Evolutionary conservation across 2,113 vertebrate species (phyloP).

Genomic region (Esox niger): DNA sequence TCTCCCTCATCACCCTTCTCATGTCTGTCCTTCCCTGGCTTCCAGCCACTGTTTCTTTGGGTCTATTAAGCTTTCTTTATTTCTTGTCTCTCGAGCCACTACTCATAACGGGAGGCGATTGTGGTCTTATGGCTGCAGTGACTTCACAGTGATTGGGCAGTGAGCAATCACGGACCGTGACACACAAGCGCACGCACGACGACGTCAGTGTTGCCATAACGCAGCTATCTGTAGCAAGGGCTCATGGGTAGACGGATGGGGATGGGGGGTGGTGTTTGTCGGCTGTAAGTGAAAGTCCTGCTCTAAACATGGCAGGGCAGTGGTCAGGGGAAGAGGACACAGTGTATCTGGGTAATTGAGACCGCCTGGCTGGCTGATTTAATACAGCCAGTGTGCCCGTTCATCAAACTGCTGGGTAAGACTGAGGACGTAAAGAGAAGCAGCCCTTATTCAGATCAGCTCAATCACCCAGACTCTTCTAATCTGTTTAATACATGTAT

Average conservation of each 20-base stretch:
- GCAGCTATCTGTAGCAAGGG: conserved; percentile 22
- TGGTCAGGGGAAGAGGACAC: background rate
- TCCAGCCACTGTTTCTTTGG: conserved; percentile 9
- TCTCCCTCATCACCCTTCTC: conserved; percentile 4
- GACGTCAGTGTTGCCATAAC: conserved; percentile 45
- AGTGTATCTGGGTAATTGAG: background rate
- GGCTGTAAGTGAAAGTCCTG: conserved; percentile 41
- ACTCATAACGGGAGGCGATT: conserved; percentile 55
- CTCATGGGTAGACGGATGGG: background rate
- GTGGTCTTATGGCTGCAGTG: conserved; percentile 48
- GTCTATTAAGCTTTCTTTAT: background rate
- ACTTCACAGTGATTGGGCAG: conserved; percentile 33
- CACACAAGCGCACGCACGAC: conserved; percentile 50
- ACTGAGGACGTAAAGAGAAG: conserved; percentile 10
- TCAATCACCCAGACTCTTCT: too few relatives aligned
- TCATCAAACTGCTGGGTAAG: conserved; percentile 25
- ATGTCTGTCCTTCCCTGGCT: background rate
- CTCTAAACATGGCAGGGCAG: conserved; percentile 18
- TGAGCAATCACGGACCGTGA: conserved; percentile 44
- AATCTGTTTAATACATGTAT: too few relatives aligned
- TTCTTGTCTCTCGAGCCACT: conserved; percentile 6
- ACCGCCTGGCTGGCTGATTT: conserved; percentile 34
- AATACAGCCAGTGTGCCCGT: conserved; percentile 35
- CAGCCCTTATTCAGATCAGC: too few relatives aligned
- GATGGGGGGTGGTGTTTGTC: conserved; percentile 2